Base-by-base conservation (phyloP, 1,140 invertebrate genomes). In the Anastrepha obliqua region DNA sequence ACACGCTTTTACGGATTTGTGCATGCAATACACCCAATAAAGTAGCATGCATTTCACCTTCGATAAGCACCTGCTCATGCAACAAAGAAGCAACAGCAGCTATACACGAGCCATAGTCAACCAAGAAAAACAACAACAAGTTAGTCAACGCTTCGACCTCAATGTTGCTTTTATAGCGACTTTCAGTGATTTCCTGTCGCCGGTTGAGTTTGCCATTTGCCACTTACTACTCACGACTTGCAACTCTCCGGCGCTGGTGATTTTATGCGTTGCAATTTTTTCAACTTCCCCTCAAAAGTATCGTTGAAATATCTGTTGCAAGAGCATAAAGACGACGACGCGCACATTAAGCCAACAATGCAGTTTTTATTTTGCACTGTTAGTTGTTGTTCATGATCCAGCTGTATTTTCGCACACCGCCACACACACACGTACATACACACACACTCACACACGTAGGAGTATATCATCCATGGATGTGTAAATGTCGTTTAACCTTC, bases 401-500 rank as follows among this genome's bases (percentile, higher is more conserved):
- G 47, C 6, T 81, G n/a, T 55, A 42, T 8, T n/a, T 1, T 6
- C 9, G 17, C 44, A 51, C 70, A 74, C 17, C 7, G 3, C 6
- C 4, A 47, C 17, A 74, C 44, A 51, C 70, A 74, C 17, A 47
- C 13, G 7, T 15, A 47, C 17, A 74, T 51, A 55, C 74, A 11
- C 7, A 55, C 6, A 62, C 60, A 62, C 8, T 1, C 13, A 17
- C 67, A 13, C 17, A 78, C 51, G 17, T 78, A n/a, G 13, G 29
- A 29, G 13, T 70, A 29, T 70, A 70, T 15, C 74, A 55, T 20
- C 42, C 42, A 17, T 29, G 39, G 42, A 51, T 2, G 74, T 81
- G 44, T 20, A 51, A 58, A 20, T 81, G 74, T 81, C 74, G n/a
- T 81, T 81, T 81, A 81, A 81, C 74, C 74, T 81, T 81, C 74